Conservation (phyloP, 2,797 vertebrate genomes). For the Rhabdophis nuchalis region DNA sequence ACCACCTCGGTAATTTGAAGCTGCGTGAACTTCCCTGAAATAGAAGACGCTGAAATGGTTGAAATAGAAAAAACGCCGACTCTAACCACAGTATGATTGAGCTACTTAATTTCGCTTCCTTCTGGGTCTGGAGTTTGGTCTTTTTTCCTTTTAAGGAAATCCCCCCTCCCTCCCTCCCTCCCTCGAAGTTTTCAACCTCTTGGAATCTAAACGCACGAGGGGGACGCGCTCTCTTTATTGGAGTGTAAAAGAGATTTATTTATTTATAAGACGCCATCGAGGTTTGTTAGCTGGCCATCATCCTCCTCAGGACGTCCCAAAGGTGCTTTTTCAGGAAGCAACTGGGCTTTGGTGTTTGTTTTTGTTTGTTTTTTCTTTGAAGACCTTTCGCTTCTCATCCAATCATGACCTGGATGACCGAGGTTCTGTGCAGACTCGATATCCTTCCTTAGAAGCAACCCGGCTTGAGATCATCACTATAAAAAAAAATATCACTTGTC, state of each 20-base stretch:
- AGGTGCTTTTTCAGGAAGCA: too few relatives aligned
- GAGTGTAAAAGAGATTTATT: not conserved
- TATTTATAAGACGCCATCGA: not conserved
- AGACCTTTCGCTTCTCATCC: too few relatives aligned
- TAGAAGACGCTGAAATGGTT: too few relatives aligned
- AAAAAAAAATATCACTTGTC: not conserved
- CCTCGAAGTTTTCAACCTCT: not conserved
- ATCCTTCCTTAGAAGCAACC: not conserved
- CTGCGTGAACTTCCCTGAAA: not conserved
- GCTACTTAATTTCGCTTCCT: not conserved
- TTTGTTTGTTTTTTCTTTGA: not conserved
- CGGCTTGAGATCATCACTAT: not conserved
- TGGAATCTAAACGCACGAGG: not conserved
- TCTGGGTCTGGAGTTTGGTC: not conserved
- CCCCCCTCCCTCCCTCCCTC: accelerated
- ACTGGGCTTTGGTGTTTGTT: too few relatives aligned
- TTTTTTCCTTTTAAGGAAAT: not conserved
- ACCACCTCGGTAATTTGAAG: not conserved
- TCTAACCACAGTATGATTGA: not conserved
- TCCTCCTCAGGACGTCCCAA: too few relatives aligned
- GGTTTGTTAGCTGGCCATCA: not conserved
- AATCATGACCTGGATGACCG: too few relatives aligned
- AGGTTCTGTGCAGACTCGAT: too few relatives aligned
- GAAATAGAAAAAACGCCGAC: not conserved
- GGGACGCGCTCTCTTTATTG: not conserved